Evolutionary conservation across 2,888 invertebrate species (phyloP).

Genomic region (Camptogramma bilineatum): DNA sequence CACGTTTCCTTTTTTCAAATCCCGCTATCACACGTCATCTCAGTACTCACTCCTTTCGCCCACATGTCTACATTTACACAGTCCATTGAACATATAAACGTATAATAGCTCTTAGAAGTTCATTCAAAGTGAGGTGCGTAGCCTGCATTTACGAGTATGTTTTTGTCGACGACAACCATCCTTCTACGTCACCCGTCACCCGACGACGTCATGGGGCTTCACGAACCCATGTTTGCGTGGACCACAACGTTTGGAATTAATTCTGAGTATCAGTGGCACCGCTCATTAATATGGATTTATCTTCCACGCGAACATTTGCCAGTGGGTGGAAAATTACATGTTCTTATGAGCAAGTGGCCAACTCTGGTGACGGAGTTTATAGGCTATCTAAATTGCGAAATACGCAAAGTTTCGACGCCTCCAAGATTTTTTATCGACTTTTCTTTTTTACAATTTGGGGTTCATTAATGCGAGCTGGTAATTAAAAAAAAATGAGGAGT

Average conservation of each 20-base stretch:
- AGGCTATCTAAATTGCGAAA: too few relatives aligned
- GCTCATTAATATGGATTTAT: constrained; percentile 21
- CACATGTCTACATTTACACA: too few relatives aligned
- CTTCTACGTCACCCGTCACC: constrained; percentile 14
- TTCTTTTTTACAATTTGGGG: not conserved
- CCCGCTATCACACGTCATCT: too few relatives aligned
- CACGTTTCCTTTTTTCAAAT: too few relatives aligned
- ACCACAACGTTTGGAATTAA: constrained; percentile 24
- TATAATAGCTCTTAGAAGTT: not conserved
- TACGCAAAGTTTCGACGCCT: constrained; percentile 3
- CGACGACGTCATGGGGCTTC: constrained; percentile 43
- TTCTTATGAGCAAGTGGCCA: too few relatives aligned
- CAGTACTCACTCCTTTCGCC: too few relatives aligned
- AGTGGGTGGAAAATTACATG: constrained; percentile 20
- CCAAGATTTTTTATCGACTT: not conserved
- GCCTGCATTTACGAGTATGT: not conserved
- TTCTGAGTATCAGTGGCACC: constrained; percentile 18
- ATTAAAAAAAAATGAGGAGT: too few relatives aligned
- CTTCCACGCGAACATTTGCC: constrained; percentile 1
- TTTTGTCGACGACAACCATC: constrained; percentile 16
- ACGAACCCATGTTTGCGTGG: constrained; percentile 32
- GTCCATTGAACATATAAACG: too few relatives aligned
- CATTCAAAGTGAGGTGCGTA: not conserved
- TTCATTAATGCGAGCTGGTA: not conserved
- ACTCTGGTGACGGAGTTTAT: too few relatives aligned